Percentiles rank a stretch among this genome's conserved stretches.
Conservation (phyloP, 2,113 vertebrate genomes). For the Brienomyrus longianalis region DNA sequence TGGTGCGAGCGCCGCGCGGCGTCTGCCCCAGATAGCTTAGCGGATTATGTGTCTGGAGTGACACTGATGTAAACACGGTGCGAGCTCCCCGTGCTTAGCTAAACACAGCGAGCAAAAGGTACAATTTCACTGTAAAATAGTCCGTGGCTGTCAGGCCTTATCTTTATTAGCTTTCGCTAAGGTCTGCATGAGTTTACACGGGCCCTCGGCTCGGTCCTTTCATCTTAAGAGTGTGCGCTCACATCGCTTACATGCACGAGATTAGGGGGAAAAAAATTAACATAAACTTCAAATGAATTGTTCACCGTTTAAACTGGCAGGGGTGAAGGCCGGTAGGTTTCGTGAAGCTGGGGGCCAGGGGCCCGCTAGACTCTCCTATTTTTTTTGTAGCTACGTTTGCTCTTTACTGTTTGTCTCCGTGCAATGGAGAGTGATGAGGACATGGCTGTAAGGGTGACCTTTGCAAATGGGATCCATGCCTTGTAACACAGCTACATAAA, state of each 20-base stretch:
- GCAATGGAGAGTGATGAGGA: conserved; percentile 31
- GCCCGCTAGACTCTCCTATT: background rate
- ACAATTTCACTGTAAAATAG: conserved; percentile 50
- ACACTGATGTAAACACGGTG: conserved; percentile 43
- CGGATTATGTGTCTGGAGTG: conserved; percentile 41
- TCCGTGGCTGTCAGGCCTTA: conserved; percentile 65
- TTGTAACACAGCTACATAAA: conserved; percentile 41
- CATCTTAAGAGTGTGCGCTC: conserved; percentile 68
- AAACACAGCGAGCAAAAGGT: conserved; percentile 47
- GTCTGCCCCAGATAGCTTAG: conserved; percentile 40
- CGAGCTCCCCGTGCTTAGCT: conserved; percentile 39
- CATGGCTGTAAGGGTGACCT: conserved; percentile 32
- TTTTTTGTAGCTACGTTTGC: background rate
- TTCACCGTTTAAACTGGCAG: conserved; percentile 16
- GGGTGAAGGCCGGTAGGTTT: background rate
- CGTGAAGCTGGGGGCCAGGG: background rate
- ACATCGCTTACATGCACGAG: conserved; percentile 62
- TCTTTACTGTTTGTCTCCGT: conserved; percentile 16
- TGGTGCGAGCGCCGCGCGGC: conserved; percentile 19
- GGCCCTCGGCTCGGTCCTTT: conserved; percentile 60
- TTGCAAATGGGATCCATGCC: conserved; percentile 39
- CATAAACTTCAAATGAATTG: conserved; percentile 18
- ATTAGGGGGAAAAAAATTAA: conserved; percentile 25
- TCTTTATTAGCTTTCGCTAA: conserved; percentile 91
- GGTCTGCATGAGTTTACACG: conserved; percentile 68